Conservation (phyloP, 2,888 invertebrate species). For the Tridacna crocea region DNA sequence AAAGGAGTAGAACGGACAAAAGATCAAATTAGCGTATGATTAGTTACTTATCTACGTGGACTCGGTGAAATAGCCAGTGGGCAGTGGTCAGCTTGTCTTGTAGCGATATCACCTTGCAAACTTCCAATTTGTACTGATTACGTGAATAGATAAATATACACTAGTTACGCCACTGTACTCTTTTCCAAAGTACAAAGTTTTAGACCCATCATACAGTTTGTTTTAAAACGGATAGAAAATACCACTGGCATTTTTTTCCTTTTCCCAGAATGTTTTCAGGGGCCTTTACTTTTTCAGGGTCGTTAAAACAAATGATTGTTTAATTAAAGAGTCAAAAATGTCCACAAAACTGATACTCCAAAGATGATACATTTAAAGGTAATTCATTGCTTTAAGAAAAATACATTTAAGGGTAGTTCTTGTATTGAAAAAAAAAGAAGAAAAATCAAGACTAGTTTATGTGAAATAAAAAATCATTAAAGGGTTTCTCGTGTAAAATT, state of each 20-base stretch:
- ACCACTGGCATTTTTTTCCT: neutral
- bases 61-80: neutral
- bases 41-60: constrained; percentile 25
- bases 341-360: too few species aligned
- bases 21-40: constrained; percentile 27
- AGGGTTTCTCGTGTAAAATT: too few species aligned
- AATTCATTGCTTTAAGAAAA: too few species aligned
- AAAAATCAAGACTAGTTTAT: too few species aligned
- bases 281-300: neutral
- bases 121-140: constrained; percentile 16
- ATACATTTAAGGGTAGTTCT: too few species aligned
- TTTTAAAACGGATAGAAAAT: neutral
- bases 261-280: neutral
- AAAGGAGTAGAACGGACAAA: constrained; percentile 13
- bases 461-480: too few species aligned
- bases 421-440: too few species aligned
- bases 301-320: neutral
- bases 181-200: neutral
- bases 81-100: constrained; percentile 4
- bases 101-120: neutral
- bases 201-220: neutral
- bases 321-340: too few species aligned
- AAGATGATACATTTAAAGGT: too few species aligned
- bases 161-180: neutral
- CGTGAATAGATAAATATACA: constrained; percentile 2